Evolutionary conservation across 2,113 vertebrate genomes (phyloP), one percentile per base, ranked within the genome.

Genomic region (Carollia perspicillata): DNA sequence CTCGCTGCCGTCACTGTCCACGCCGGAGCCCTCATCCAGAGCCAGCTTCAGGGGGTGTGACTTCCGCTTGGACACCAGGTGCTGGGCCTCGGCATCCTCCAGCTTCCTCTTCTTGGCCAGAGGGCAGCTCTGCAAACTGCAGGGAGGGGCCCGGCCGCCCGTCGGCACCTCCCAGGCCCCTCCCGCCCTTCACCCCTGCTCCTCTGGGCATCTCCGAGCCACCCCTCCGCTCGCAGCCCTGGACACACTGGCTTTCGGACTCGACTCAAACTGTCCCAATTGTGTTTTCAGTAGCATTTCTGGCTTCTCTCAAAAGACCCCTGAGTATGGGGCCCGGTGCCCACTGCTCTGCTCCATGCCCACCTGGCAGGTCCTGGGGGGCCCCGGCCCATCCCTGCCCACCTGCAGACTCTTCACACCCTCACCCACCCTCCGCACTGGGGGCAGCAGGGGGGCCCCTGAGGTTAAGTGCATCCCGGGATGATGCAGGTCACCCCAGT

Each of bases 31-130:
- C 97, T 99, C 99, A 3, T 99, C 99, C 97, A 99, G 97, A 81
- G 99, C 98, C 97, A 99, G 98, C 95, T 99, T 99, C 98, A 99
- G 98, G 0, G 99, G 99, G 22, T 99, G 99, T n/a, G 99, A 99
- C 98, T 99, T 99, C 98, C 99, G 99, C 97, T 99, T 99, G 9
- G 99, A 99, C 80, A 98, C 97, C 35, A 99, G 98, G 51, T 98
- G 98, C 81, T 99, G 99, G 0, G 98, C 98, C 96, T 99, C 99
- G 0, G 98, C 96, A 23, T 99, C 99, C 95, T 99, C 99, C 68
- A 99, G 98, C 91, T 99, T 99, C 93, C 99, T 99, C 97, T 99
- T 99, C 97, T 99, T 99, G 79, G 99, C 99, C 53, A 99, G 98
- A 16, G 99, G 99, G 98, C 99, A 99, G 90, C 99, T 99, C 96